phyloP scores from a whole-genome alignment of 2,797 vertebrate species.

The Phylloscopus collybita region DNA sequence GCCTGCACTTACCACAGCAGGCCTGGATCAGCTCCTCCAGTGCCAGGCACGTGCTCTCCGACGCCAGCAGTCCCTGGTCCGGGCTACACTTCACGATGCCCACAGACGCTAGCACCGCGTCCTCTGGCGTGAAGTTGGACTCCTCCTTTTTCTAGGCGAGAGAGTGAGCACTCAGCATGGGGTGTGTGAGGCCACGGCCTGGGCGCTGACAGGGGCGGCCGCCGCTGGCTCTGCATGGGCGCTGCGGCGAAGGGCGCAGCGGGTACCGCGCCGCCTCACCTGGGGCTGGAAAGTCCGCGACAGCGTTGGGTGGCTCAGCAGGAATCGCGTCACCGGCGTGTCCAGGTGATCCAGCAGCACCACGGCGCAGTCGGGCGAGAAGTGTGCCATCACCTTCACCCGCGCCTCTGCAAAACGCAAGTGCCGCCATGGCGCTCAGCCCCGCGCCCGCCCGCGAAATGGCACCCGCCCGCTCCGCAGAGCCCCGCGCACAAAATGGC shows the following conservation, averaged over 20 bases:
- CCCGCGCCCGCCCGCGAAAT: background rate
- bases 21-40: slow-evolving; percentile 80
- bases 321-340: slow-evolving; percentile 83
- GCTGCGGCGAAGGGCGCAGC: background rate
- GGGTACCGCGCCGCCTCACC: slow-evolving; percentile 42
- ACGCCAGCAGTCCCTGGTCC: slow-evolving; percentile 73
- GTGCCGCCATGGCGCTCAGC: background rate
- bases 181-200: accelerated
- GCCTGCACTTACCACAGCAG: slow-evolving; percentile 81
- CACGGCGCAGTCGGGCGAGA: slow-evolving; percentile 75
- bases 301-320: slow-evolving; percentile 81
- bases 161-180: accelerated
- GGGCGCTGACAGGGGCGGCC: background rate
- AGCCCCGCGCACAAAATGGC: slow-evolving; percentile 1
- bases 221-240: background rate
- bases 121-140: background rate
- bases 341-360: slow-evolving; percentile 88
- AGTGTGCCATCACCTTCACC: slow-evolving; percentile 75
- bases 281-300: slow-evolving; percentile 81
- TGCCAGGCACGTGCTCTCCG: slow-evolving; percentile 74
- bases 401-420: slow-evolving; percentile 77
- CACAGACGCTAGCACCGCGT: slow-evolving; percentile 78
- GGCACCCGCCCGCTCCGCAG: background rate
- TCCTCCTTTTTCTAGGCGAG: slow-evolving; percentile 31
- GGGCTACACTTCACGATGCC: slow-evolving; percentile 81